Conservation (phyloP, 2,888 invertebrate genomes). For the Nyleta sp. region DNA sequence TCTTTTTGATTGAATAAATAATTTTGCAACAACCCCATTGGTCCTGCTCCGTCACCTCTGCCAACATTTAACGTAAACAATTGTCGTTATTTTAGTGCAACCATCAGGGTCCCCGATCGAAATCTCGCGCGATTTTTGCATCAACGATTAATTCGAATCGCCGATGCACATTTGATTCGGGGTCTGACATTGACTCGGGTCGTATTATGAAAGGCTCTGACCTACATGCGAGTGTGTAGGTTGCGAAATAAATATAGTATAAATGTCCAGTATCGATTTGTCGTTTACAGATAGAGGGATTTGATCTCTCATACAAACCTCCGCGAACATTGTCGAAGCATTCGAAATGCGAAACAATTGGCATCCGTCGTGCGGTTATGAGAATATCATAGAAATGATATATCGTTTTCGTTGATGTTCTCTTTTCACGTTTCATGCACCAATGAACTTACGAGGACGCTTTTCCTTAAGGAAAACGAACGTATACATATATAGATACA, state of each 20-base stretch:
- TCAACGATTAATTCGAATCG: too few species aligned
- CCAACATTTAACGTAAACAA: too few species aligned
- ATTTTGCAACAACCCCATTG: constrained; percentile 2
- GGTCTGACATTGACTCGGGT: constrained; percentile 34
- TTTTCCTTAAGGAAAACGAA: constrained; percentile 21
- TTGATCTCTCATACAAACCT: constrained; percentile 42
- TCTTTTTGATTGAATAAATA: constrained; percentile 9
- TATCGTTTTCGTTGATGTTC: constrained; percentile 48
- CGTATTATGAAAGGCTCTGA: constrained; percentile 33
- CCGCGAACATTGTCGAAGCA: constrained; percentile 38
- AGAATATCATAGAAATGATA: constrained; percentile 45
- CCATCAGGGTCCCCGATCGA: too few species aligned
- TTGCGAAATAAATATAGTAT: constrained; percentile 50
- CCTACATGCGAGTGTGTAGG: constrained; percentile 32
- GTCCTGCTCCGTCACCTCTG: too few species aligned
- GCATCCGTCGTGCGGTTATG: constrained; percentile 42
- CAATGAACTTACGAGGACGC: constrained; percentile 30
- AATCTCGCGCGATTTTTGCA: too few species aligned
- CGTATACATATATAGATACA: too few species aligned
- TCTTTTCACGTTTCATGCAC: constrained; percentile 47
- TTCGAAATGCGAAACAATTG: constrained; percentile 43
- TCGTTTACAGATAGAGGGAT: constrained; percentile 47
- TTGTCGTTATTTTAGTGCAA: too few species aligned
- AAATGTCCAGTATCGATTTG: constrained; percentile 55
- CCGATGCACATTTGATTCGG: constrained; percentile 5